A percentile compares a stretch with the other conserved stretches of the same genome.
These are phyloP conservation scores for Microtus ochrogaster DNA, from an alignment of 2,113 vertebrate species.

Conservation along the genomic window DNA sequence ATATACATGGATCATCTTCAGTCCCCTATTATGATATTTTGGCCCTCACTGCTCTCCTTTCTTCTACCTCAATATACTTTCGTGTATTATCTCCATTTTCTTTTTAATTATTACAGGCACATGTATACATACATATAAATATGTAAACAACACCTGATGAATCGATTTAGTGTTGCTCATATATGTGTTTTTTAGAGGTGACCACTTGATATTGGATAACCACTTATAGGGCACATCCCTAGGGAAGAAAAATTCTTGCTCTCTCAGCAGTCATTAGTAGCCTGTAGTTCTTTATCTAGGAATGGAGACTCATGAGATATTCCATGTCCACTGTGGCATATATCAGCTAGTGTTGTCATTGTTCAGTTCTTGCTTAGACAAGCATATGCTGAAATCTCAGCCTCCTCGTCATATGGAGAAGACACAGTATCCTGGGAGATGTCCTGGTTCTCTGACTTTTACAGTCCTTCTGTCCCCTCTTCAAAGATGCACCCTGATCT, in stretches of 20 bases:
- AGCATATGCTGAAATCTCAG: background rate
- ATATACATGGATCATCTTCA: background rate
- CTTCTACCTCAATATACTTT: background rate
- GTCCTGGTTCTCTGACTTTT: background rate
- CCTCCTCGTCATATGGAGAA: too few relatives aligned
- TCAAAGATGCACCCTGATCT: background rate
- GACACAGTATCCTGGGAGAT: background rate
- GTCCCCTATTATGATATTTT: background rate
- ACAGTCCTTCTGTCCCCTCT: background rate
- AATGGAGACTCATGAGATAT: background rate
- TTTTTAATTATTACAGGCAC: background rate
- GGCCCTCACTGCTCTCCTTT: background rate
- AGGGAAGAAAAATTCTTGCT: background rate
- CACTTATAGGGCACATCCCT: background rate
- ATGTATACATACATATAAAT: background rate
- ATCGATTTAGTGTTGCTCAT: background rate
- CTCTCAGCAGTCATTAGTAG: background rate
- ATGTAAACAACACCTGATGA: background rate
- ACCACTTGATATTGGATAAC: background rate
- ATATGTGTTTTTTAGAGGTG: background rate
- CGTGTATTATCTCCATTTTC: background rate
- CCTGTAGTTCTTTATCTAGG: background rate
- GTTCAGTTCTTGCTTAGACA: background rate
- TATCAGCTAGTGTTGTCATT: background rate
- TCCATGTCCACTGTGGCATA: background rate